Evolutionary conservation across 2,797 vertebrate species (phyloP).

Genomic region (Coracias cyanogaster): DNA sequence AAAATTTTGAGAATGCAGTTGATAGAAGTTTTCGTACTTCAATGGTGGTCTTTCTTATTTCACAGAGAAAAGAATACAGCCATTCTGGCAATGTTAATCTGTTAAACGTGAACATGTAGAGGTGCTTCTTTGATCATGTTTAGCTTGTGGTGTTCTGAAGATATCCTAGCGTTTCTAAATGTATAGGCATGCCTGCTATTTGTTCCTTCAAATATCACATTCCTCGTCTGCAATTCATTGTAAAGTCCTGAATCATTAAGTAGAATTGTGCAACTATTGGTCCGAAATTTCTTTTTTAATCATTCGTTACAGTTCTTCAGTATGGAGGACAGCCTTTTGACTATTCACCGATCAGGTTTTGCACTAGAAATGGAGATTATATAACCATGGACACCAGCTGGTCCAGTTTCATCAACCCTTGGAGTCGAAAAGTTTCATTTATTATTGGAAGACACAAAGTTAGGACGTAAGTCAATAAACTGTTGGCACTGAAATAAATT

Average conservation of each 20-base stretch:
- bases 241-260: background rate
- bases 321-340: conserved; percentile 93
- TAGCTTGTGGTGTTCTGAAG: background rate
- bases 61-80: background rate
- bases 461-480: conserved; percentile 87
- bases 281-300: background rate
- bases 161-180: background rate
- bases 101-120: background rate
- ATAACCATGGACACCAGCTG: conserved; percentile 95
- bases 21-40: background rate
- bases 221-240: background rate
- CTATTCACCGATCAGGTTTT: conserved; percentile 93
- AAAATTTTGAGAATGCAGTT: background rate
- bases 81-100: background rate
- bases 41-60: background rate
- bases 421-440: conserved; percentile 96
- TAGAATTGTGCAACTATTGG: background rate
- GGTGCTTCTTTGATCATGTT: background rate
- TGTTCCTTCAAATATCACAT: background rate
- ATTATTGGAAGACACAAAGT: conserved; percentile 98
- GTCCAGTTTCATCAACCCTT: conserved; percentile 98
- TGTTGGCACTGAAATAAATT: too few species aligned
- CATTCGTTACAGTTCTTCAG: conserved; percentile 80
- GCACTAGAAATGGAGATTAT: conserved; percentile 92
- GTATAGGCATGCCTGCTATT: background rate